phyloP scores from a whole-genome alignment of 53 echinoderm and acorn worm genomes.

The Hippasteria phrygiana region DNA sequence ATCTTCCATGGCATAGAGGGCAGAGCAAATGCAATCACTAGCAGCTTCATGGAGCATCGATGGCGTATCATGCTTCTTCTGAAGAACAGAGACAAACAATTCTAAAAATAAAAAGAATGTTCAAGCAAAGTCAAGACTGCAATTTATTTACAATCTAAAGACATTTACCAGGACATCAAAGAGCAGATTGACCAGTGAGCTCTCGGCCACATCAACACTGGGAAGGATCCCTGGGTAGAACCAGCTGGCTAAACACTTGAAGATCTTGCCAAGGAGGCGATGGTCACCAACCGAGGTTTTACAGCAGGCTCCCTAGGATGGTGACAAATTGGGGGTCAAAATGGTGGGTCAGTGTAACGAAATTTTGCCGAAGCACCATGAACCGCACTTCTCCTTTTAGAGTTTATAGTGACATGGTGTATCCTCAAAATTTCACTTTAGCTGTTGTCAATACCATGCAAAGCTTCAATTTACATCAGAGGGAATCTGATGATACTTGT shows the following conservation, averaged over 20 bases:
- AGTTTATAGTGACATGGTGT: too few relatives aligned
- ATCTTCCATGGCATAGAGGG: conserved; percentile 96
- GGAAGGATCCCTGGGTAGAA: conserved; percentile 89
- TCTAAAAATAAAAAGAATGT: background rate
- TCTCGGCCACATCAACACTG: conserved; percentile 73
- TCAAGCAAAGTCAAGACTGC: background rate
- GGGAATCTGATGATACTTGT: too few relatives aligned
- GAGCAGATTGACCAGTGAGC: conserved; percentile 75
- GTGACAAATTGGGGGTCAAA: background rate
- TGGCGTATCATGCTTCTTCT: conserved; percentile 90
- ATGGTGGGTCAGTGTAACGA: too few relatives aligned
- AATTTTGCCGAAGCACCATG: too few relatives aligned
- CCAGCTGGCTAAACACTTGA: conserved; percentile 98
- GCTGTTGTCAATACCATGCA: too few relatives aligned
- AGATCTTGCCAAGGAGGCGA: conserved; percentile 86
- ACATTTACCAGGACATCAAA: conserved; percentile 88
- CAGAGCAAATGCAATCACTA: conserved; percentile 89
- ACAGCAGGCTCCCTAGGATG: conserved; percentile 80
- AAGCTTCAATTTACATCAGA: too few relatives aligned
- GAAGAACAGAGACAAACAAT: background rate
- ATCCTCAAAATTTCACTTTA: too few relatives aligned
- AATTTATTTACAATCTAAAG: background rate
- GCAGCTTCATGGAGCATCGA: conserved; percentile 97
- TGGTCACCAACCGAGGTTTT: conserved; percentile 83
- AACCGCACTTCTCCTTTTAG: too few relatives aligned